Evolutionary conservation across 30 jellyfish, hydroid and myxozoan genomes (phyloP).

Genomic region (Phacellophora camtschatica): DNA sequence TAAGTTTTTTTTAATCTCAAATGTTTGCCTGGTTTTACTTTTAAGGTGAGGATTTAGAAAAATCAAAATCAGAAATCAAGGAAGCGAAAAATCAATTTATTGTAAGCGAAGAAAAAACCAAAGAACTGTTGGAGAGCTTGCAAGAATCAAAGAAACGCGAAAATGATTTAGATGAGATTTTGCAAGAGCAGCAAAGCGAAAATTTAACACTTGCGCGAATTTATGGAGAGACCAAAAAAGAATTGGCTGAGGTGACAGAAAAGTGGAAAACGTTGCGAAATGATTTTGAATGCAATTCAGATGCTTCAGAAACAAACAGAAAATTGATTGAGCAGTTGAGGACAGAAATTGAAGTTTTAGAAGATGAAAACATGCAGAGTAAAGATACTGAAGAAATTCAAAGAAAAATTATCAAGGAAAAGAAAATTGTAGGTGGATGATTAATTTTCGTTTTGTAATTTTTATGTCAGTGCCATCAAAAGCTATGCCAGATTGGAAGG

Average conservation of each 20-base stretch:
- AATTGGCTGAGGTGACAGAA: not conserved
- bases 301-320: not conserved
- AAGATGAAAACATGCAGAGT: constrained; percentile 23
- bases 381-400: constrained; percentile 26
- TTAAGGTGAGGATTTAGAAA: too few relatives aligned
- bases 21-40: too few relatives aligned
- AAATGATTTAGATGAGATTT: constrained; percentile 32
- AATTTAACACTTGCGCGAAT: constrained; percentile 22
- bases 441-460: not conserved
- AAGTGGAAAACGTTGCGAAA: not conserved
- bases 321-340: constrained; percentile 9
- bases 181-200: constrained; percentile 47
- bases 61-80: too few relatives aligned
- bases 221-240: constrained; percentile 50
- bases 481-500: too few relatives aligned
- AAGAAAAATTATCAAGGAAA: constrained; percentile 34
- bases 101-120: not conserved
- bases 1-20: too few relatives aligned
- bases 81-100: not conserved
- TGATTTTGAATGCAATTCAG: constrained; percentile 6
- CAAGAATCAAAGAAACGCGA: constrained; percentile 14
- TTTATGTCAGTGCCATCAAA: too few relatives aligned
- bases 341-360: constrained; percentile 13
- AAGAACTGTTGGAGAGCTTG: not conserved
- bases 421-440: constrained; percentile 10